phyloP scores from a whole-genome alignment of 2,113 vertebrate genomes.

The Odocoileus hemionus region DNA sequence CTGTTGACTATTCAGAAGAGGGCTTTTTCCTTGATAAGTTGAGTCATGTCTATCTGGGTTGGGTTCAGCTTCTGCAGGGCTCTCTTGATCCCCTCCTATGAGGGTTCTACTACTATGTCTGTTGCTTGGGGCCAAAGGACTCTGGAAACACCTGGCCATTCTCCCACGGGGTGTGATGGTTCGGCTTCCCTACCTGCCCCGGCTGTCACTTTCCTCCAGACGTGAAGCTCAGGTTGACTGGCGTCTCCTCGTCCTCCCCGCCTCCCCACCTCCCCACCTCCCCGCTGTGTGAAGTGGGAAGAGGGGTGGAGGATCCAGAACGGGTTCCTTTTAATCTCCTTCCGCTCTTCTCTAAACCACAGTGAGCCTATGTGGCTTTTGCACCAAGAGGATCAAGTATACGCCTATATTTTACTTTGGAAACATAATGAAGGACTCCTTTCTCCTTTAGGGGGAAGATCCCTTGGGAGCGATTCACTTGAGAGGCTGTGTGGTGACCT shows the following conservation, averaged over 20 bases:
- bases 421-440: not conserved
- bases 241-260: not conserved
- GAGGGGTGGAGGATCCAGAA: not conserved
- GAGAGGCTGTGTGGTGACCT: constrained; percentile 93
- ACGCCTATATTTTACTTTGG: not conserved
- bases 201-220: not conserved
- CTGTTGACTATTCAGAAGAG: not conserved
- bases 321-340: not conserved
- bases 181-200: not conserved
- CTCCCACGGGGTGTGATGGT: not conserved
- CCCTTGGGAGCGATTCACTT: constrained; percentile 92
- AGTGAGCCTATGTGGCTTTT: not conserved
- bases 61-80: not conserved
- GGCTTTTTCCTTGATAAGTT: not conserved
- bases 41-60: no score
- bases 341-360: not conserved
- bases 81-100: not conserved
- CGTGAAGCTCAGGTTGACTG: not conserved
- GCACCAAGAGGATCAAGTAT: not conserved
- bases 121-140: not conserved
- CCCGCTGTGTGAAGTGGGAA: accelerated
- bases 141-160: not conserved
- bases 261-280: not conserved
- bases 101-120: not conserved
- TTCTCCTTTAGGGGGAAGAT: constrained; percentile 80